Conservation (phyloP, 2,797 vertebrate genomes). For the Silurus lanzhouensis region DNA sequence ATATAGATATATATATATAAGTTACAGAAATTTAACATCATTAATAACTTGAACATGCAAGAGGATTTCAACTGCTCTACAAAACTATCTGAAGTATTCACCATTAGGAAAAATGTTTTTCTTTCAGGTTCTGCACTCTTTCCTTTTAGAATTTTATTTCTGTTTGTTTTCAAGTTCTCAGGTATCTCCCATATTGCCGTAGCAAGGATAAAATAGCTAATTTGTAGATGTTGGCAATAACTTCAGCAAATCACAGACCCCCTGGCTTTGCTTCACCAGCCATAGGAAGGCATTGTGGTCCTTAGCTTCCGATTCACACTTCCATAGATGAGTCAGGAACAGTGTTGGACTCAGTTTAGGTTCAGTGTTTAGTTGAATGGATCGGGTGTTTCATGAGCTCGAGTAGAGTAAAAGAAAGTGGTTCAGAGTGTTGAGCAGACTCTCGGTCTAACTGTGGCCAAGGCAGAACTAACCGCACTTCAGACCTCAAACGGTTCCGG, state of each 20-base stretch:
- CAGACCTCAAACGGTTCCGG: slow-evolving; percentile 63
- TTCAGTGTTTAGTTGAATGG: slow-evolving; percentile 47
- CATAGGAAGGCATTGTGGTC: background rate
- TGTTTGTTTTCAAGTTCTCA: background rate
- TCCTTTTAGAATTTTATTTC: background rate
- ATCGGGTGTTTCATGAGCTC: slow-evolving; percentile 65
- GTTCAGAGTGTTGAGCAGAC: slow-evolving; percentile 71
- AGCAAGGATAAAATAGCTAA: background rate
- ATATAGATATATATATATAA: no score
- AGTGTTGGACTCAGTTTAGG: slow-evolving; percentile 27
- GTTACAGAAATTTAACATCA: background rate
- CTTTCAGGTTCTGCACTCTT: background rate
- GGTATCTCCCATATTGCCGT: background rate
- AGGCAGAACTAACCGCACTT: slow-evolving; percentile 70
- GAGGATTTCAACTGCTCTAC: background rate
- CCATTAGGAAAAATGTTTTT: background rate
- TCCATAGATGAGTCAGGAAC: background rate
- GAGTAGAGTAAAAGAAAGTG: slow-evolving; percentile 72
- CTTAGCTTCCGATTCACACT: background rate
- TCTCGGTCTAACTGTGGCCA: slow-evolving; percentile 67
- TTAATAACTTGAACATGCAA: background rate
- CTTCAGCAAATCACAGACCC: background rate
- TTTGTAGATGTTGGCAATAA: background rate
- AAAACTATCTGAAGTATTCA: background rate
- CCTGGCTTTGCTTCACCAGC: background rate